Evolutionary conservation across 92 coral and sea anemone species (phyloP), one percentile per base, ranked within the genome.

Genomic region (Actinostola sp.): DNA sequence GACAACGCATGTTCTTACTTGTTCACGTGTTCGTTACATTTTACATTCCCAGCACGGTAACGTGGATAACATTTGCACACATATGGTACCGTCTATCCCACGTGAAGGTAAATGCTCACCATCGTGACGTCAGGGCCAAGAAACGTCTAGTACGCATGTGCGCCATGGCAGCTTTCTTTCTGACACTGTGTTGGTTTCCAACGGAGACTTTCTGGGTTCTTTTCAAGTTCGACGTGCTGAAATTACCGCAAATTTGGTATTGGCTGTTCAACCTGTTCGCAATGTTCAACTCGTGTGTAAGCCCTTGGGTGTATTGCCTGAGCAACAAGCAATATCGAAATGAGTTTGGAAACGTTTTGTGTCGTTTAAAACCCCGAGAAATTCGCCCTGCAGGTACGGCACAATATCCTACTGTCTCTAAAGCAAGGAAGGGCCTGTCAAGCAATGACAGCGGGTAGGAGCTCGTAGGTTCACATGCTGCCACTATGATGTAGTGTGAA

Each of bases 121-220:
- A 39, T 3, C 16, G 31, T 19, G 29, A 39, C 38, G 48, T 30
- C 27, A 38, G 12, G 31, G 61, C 56, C 9, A 68, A 51, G 62
- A 68, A 30, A 48, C 49, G 49, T 20, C 38, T 71, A 55, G 64
- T 71, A 41, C 77, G 67, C 77, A 71, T 71, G 77, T 71, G 77
- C 39, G 77, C 62, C 2, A 0, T 70, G 49, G 36, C 75, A 1
- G 77, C 77, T 0, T n/a, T 71, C 25, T 44, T 44, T 8, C 48
- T 71, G 23, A 71, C 77, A 5, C 15, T 71, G 25, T 71, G 77
- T 30, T 71, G 77, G 77, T 46, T 60, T 8, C 77, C 77, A 24
- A 32, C 65, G 7, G 77, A 55, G 29, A 57, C 60, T 2, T 71
- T 50, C 63, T 57, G 63, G 63, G 5, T 57, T 28, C 36, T 57